Conservation (phyloP, 2,888 invertebrate genomes). For the Coleophora deauratella region DNA sequence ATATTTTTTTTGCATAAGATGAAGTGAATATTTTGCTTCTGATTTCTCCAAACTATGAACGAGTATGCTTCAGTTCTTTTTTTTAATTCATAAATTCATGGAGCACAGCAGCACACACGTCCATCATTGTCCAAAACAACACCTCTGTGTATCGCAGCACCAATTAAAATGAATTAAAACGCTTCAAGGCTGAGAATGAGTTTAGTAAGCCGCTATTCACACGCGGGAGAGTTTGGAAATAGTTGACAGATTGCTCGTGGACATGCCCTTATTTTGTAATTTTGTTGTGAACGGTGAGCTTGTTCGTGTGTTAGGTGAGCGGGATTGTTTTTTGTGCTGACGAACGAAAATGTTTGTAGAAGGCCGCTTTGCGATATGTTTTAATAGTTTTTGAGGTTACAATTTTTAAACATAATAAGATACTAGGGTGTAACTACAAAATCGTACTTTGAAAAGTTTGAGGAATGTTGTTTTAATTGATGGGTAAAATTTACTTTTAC, state of each 20-base stretch:
- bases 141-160: conserved; percentile 8
- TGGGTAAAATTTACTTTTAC: too few relatives aligned
- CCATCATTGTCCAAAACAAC: conserved; percentile 5
- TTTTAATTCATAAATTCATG: conserved; percentile 2
- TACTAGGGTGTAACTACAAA: too few relatives aligned
- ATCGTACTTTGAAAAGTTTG: too few relatives aligned
- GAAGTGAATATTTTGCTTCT: too few relatives aligned
- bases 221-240: conserved; percentile 46
- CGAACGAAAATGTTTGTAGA: background rate
- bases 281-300: background rate
- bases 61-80: too few relatives aligned
- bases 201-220: conserved; percentile 25
- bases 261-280: conserved; percentile 31
- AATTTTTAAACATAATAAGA: too few relatives aligned
- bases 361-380: background rate
- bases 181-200: conserved; percentile 40
- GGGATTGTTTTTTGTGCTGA: conserved; percentile 6
- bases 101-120: background rate
- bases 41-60: too few relatives aligned
- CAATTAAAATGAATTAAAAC: conserved; percentile 47
- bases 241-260: conserved; percentile 17
- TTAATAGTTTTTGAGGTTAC: background rate
- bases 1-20: too few relatives aligned
- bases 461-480: too few relatives aligned
- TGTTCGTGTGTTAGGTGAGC: conserved; percentile 19